Evolutionary conservation across 1,140 invertebrate species (phyloP).

Genomic region (Mycetomoellerius zeteki): DNA sequence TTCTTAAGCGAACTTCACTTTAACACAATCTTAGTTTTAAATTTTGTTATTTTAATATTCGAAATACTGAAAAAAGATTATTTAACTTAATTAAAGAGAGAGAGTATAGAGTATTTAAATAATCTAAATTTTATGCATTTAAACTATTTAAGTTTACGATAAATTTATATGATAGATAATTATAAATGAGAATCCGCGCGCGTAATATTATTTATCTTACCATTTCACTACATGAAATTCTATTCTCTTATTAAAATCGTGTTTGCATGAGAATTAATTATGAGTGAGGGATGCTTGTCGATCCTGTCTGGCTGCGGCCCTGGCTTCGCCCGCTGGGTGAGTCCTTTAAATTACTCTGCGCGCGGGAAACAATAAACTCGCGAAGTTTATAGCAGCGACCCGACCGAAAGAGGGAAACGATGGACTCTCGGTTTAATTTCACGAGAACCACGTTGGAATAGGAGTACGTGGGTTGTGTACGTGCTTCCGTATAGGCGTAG

Average conservation of each 20-base stretch:
- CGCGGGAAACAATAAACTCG: slow-evolving; percentile 76
- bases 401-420: slow-evolving; percentile 66
- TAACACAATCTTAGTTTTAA: background rate
- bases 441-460: slow-evolving; percentile 60
- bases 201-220: slow-evolving; percentile 17
- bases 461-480: slow-evolving; percentile 49
- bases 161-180: background rate
- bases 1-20: background rate
- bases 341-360: slow-evolving; percentile 74
- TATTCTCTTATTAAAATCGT: background rate
- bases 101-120: background rate
- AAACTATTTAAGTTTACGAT: background rate
- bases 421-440: slow-evolving; percentile 73
- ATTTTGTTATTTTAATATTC: background rate
- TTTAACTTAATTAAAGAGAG: slow-evolving; percentile 4
- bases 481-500: slow-evolving; percentile 51
- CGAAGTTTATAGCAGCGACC: slow-evolving; percentile 70
- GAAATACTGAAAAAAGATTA: background rate
- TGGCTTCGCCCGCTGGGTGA: slow-evolving; percentile 41
- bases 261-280: slow-evolving; percentile 53
- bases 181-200: background rate
- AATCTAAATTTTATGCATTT: too few species aligned
- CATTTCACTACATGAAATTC: background rate
- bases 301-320: slow-evolving; percentile 37
- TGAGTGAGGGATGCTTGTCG: slow-evolving; percentile 51